A percentile compares a stretch with the other conserved stretches of the same genome.
phyloP scores from a whole-genome alignment of 2,113 vertebrate species.

The Gopherus evgoodei region DNA sequence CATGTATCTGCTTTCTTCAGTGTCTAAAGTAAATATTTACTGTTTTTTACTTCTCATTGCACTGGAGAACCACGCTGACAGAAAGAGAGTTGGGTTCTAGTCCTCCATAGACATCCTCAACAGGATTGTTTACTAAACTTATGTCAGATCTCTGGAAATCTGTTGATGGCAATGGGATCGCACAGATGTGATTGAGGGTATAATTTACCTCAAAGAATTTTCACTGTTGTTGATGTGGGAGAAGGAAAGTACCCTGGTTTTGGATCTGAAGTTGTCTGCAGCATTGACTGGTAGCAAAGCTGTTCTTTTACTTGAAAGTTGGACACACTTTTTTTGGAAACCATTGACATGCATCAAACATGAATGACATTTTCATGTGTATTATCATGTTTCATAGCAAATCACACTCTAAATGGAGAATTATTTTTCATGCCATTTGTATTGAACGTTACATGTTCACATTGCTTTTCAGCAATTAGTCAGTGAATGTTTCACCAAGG shows the following conservation, averaged over 20 bases:
- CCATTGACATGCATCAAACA: background rate
- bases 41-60: background rate
- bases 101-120: background rate
- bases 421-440: background rate
- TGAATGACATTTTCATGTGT: background rate
- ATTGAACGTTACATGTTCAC: background rate
- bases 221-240: rapidly evolving
- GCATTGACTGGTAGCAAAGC: background rate
- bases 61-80: background rate
- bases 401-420: background rate
- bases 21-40: background rate
- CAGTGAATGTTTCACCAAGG: background rate
- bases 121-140: background rate
- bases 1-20: background rate
- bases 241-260: background rate
- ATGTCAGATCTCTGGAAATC: background rate
- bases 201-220: background rate
- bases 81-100: background rate
- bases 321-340: background rate
- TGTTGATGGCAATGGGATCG: background rate
- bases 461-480: background rate
- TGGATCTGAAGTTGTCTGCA: background rate
- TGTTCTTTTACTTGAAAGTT: conserved; percentile 2
- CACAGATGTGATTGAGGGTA: background rate
- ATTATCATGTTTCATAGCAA: background rate